Conservation (phyloP, 1,140 invertebrate species). For the Drosophila athabasca region DNA sequence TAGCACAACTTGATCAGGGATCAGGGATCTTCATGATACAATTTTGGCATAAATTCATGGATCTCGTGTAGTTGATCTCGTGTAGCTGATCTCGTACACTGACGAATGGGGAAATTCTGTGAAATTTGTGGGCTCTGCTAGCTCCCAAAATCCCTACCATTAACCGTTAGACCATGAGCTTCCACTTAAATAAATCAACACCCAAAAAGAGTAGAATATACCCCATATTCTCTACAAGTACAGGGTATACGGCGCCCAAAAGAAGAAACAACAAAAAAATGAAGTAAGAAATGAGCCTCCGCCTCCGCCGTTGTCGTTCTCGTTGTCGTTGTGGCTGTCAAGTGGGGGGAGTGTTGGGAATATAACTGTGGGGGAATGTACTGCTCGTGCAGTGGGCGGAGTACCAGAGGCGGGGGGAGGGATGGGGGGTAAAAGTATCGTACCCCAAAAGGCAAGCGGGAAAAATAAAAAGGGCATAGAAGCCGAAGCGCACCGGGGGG, state of each 20-base stretch:
- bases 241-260: not conserved
- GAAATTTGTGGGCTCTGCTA: no score
- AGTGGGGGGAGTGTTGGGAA: conserved; percentile 8
- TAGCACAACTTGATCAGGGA: no score
- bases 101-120: no score
- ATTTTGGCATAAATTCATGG: no score
- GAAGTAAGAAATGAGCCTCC: conserved; percentile 36
- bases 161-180: no score
- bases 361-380: conserved; percentile 3
- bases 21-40: no score
- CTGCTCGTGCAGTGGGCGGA: not conserved
- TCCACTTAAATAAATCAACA: no score
- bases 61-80: no score
- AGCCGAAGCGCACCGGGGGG: conserved; percentile 23
- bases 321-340: conserved; percentile 48
- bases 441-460: conserved; percentile 34
- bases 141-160: no score
- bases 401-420: not conserved
- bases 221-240: not conserved
- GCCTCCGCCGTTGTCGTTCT: conserved; percentile 25
- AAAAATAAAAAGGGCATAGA: conserved; percentile 34
- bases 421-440: conserved; percentile 11
- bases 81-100: no score
- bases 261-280: conserved; percentile 14
- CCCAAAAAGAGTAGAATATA: no score